Evolutionary conservation across 1,140 invertebrate species (phyloP).

Genomic region (Philotrypesis tridentata): DNA sequence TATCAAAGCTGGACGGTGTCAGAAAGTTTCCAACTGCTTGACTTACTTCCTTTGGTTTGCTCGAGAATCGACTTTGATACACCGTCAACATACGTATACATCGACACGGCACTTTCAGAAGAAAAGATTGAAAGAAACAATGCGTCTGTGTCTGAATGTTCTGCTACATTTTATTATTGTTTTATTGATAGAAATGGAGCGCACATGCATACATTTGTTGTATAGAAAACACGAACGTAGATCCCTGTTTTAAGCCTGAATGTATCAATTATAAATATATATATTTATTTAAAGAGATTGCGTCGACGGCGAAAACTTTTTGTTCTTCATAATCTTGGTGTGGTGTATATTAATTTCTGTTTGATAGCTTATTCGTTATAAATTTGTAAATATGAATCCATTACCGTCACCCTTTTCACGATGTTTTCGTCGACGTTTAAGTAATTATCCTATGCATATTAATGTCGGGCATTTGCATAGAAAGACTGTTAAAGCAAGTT

Average conservation of each 20-base stretch:
- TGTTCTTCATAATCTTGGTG: neutral
- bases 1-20: neutral
- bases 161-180: too few species aligned
- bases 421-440: neutral
- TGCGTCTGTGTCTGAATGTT: too few species aligned
- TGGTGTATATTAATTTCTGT: neutral
- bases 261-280: too few species aligned
- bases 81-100: too few species aligned
- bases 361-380: neutral
- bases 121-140: too few species aligned
- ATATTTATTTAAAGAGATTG: neutral
- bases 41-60: neutral
- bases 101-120: too few species aligned
- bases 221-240: too few species aligned
- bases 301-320: too few species aligned
- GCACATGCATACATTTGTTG: too few species aligned
- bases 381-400: slow-evolving; percentile 1
- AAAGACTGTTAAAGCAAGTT: neutral
- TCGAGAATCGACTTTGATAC: neutral
- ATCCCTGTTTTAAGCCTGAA: too few species aligned
- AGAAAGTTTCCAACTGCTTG: neutral
- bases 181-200: too few species aligned
- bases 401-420: neutral
- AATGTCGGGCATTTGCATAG: neutral
- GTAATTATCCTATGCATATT: slow-evolving; percentile 1